phyloP scores from a whole-genome alignment of 2,888 invertebrate genomes.

The Nemurella pictetii region DNA sequence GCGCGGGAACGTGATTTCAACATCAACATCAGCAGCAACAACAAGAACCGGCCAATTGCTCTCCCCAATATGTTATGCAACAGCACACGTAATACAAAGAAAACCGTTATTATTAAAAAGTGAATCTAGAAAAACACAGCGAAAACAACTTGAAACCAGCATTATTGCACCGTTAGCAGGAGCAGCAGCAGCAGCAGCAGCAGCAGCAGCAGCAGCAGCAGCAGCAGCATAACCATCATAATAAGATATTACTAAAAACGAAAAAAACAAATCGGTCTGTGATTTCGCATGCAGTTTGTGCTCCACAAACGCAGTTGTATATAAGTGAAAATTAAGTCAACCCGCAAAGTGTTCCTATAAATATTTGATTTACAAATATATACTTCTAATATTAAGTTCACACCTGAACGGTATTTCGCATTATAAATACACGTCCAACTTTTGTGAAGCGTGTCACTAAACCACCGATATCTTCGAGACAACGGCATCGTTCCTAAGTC shows the following conservation, averaged over 20 bases:
- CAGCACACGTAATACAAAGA: not conserved
- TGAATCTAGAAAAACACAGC: not conserved
- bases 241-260: not conserved
- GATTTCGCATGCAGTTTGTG: not conserved
- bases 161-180: not conserved
- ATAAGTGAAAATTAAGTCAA: not conserved
- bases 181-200: not conserved
- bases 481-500: not conserved
- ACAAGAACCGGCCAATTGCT: too few relatives aligned
- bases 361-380: not conserved
- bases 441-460: not conserved
- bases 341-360: not conserved
- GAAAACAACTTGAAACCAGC: not conserved
- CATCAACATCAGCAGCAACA: not conserved
- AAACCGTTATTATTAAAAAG: not conserved
- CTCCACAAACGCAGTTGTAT: not conserved
- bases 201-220: not conserved
- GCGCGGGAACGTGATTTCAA: not conserved
- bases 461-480: not conserved
- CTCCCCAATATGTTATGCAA: too few relatives aligned
- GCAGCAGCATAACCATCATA: not conserved
- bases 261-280: not conserved
- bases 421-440: not conserved
- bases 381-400: not conserved
- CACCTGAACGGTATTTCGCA: not conserved